These are phyloP conservation scores for Diarsia mendica DNA, from an alignment of 2,888 invertebrate species.

Conservation along the genomic window DNA sequence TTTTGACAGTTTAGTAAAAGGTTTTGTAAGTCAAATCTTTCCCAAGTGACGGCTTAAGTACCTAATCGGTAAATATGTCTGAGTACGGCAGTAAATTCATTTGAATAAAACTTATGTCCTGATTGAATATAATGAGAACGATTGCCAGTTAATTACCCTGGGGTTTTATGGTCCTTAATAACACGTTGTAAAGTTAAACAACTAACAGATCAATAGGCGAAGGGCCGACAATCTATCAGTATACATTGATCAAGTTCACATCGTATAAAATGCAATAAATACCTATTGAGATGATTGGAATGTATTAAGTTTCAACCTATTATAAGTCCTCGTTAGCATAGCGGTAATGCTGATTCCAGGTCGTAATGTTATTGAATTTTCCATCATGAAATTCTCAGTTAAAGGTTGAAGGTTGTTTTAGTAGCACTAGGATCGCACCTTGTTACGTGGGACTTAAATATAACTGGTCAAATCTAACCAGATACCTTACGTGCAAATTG, in stretches of 20 bases:
- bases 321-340: not conserved
- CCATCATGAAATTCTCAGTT: not conserved
- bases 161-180: constrained; percentile 6
- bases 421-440: not conserved
- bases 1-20: no score
- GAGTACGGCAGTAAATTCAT: not conserved
- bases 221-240: not conserved
- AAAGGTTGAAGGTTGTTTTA: not conserved
- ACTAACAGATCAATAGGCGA: not conserved
- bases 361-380: not conserved
- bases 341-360: not conserved
- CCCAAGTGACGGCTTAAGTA: no score
- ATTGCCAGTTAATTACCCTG: not conserved
- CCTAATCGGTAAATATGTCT: no score
- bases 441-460: not conserved
- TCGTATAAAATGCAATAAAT: not conserved
- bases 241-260: not conserved
- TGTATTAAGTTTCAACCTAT: not conserved
- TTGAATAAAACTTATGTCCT: not conserved
- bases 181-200: not conserved
- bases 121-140: not conserved
- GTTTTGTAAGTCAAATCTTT: no score
- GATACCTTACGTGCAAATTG: not conserved
- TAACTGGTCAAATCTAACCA: not conserved
- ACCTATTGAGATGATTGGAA: not conserved